Base-by-base conservation (phyloP, 2,113 vertebrate genomes). In the Eudorcas thomsonii region DNA sequence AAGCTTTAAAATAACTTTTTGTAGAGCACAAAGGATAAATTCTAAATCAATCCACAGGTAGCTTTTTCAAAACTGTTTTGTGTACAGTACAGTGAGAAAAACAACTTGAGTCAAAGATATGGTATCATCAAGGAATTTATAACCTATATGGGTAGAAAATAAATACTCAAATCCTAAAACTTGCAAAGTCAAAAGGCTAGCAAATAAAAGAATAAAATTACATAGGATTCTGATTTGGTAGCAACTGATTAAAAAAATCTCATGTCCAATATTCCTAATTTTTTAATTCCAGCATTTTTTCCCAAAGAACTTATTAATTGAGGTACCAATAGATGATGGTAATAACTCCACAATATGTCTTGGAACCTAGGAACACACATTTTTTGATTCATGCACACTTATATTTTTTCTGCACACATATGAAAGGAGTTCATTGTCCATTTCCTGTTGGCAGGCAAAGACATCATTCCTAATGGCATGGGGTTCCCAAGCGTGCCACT, bases 341-440 rank as follows among this genome's bases (percentile, higher is more conserved):
- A 2, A 14, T 39, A 90, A 94, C 1, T 48, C 50, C 39, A 54
- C 13, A 80, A 48, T 67, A 1, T 14, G 21, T 82, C 33, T 94
- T 55, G 84, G 81, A 86, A 83, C 6, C 30, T 52, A 88, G 19
- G 64, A 11, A 67, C 54, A 2, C 12, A 64, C 5, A 30, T 8
- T 5, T 7, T 43, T 59, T 19, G 15, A 55, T 5, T 39, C 36
- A 45, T 1, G 21, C 6, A 71, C 30, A 57, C 15, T 33, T 16
- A 7, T 59, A 54, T 48, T 16, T 67, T 67, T 77, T 67, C 21
- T 33, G 64, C 19, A 28, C n/a, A 36, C 55, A 17, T 4, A 74
- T 45, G 1, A 83, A 97, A 98, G 30, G 71, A 90, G 92, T 55
- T 97, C 85, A 39, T 97, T 98, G 95, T 48, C 92, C 90, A 97